phyloP scores from a whole-genome alignment of 2,113 vertebrate species.

The Phylloscopus trochiloides region DNA sequence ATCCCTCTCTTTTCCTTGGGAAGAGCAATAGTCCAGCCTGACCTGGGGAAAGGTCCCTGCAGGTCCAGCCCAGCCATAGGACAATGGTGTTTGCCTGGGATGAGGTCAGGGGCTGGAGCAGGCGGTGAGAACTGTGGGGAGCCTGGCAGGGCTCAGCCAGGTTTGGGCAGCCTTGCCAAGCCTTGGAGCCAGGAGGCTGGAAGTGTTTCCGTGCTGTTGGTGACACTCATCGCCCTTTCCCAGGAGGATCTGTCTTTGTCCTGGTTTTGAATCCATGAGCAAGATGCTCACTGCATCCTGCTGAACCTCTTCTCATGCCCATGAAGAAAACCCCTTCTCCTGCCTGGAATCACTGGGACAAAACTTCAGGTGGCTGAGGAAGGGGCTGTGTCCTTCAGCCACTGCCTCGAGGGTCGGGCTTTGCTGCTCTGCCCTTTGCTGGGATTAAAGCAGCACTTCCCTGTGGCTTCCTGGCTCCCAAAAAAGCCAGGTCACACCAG shows the following conservation, averaged over 20 bases:
- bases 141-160: not conserved
- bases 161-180: not conserved
- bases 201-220: rapidly evolving
- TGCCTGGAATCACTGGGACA: not conserved
- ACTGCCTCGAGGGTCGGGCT: rapidly evolving
- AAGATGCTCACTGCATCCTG: not conserved
- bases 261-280: not conserved
- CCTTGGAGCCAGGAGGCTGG: not conserved
- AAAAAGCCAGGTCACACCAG: not conserved
- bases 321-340: not conserved
- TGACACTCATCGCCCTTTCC: not conserved
- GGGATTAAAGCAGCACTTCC: not conserved
- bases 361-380: not conserved
- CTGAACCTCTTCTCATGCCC: rapidly evolving
- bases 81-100: not conserved
- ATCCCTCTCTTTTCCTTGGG: not conserved
- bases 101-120: not conserved
- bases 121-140: not conserved
- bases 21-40: rapidly evolving
- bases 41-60: not conserved
- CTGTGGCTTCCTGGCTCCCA: not conserved
- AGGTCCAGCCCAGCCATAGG: not conserved
- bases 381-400: not conserved
- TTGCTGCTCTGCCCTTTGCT: not conserved
- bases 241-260: not conserved